A percentile compares a stretch with the other conserved stretches of the same genome.
Evolutionary conservation across 1,140 invertebrate species (phyloP).

Genomic region (Hycleus cichorii): DNA sequence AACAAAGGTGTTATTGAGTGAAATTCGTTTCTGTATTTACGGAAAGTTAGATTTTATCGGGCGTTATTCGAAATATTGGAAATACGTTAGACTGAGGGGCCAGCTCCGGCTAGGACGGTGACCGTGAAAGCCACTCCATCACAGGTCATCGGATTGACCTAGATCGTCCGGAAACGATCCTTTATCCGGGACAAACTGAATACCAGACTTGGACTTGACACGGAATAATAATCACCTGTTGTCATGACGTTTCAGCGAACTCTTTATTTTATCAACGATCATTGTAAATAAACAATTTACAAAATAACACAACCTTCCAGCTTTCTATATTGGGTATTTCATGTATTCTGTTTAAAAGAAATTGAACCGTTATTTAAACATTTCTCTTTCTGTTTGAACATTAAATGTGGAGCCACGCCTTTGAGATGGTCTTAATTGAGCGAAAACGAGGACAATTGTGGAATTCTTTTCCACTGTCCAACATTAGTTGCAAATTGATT

Average conservation of each 20-base stretch:
- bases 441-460: background rate
- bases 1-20: no score
- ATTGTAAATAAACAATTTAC: background rate
- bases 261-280: background rate
- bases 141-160: slow-evolving; percentile 24
- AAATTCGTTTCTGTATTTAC: background rate
- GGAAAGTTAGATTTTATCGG: background rate
- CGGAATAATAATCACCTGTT: slow-evolving; percentile 19
- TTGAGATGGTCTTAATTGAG: no score
- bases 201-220: slow-evolving; percentile 30
- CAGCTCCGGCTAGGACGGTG: slow-evolving; percentile 18
- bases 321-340: background rate
- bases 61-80: background rate
- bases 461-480: background rate
- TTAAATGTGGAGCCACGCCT: no score
- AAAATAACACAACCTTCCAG: background rate
- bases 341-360: background rate
- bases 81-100: background rate
- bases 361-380: background rate
- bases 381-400: background rate
- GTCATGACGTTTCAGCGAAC: background rate
- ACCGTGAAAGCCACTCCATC: slow-evolving; percentile 21
- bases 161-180: slow-evolving; percentile 25
- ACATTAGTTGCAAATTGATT: background rate
- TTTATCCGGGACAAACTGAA: slow-evolving; percentile 26